Conservation (phyloP, 1,140 invertebrate species). For the Pseudomyrmex concolor region DNA sequence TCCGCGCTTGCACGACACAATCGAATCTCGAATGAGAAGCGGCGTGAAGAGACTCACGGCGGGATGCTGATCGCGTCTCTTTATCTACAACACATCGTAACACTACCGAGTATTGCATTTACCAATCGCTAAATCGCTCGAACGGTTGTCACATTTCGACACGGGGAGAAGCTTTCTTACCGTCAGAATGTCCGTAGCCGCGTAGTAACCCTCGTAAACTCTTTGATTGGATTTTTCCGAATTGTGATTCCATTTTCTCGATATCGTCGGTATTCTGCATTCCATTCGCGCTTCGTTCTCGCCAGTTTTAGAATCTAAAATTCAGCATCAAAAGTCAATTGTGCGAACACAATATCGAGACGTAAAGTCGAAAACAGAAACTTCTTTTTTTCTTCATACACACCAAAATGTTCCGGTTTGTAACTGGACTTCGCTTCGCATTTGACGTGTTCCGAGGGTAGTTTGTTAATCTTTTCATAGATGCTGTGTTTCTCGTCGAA, state of each 20-base stretch:
- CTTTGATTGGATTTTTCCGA: constrained; percentile 80
- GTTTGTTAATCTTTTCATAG: constrained; percentile 46
- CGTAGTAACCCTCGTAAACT: constrained; percentile 89
- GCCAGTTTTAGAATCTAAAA: constrained; percentile 77
- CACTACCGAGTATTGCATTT: background rate
- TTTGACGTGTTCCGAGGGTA: constrained; percentile 22
- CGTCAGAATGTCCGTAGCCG: constrained; percentile 90
- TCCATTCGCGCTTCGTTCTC: constrained; percentile 72
- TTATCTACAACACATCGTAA: constrained; percentile 84
- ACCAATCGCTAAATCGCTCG: constrained; percentile 3
- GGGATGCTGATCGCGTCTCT: constrained; percentile 87
- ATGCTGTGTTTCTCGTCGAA: constrained; percentile 22
- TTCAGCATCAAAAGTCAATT: constrained; percentile 27
- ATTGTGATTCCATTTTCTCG: constrained; percentile 74
- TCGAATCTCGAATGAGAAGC: constrained; percentile 88
- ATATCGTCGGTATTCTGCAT: constrained; percentile 64
- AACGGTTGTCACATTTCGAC: background rate
- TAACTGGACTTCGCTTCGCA: constrained; percentile 47
- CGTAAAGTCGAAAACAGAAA: no score
- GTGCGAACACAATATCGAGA: no score
- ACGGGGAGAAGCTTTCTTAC: constrained; percentile 81
- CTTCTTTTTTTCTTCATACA: background rate
- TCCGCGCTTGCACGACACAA: constrained; percentile 79
- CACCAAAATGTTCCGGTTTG: constrained; percentile 49
- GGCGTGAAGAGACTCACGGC: constrained; percentile 87